Evolutionary conservation across 2,888 invertebrate genomes (phyloP), one percentile per base, ranked within the genome.

Genomic region (Brachypterus glaber): DNA sequence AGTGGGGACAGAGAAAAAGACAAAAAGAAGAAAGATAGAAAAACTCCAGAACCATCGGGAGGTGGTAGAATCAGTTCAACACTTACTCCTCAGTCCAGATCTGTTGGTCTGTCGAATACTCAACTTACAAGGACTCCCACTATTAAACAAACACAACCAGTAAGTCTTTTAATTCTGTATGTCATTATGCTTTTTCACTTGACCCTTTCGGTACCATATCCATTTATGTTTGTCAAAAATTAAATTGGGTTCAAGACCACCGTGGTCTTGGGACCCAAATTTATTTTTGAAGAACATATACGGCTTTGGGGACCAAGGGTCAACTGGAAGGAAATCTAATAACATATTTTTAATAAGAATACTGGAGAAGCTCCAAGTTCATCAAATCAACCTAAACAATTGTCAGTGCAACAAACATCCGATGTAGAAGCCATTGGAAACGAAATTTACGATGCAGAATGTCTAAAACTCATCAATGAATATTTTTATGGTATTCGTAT

Each of bases 401-500:
- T 85, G 69, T 83, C 87, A 0, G 77, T 83, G 0, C 67, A 78
- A 0, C 72, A 78, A 0, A 79, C 81, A 5, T 79, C 78, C 0
- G 75, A 79, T 1, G 78, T 88, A 0, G 88, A 88, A 58, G 74
- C 84, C 0, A 79, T 87, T 3, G 88, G 88, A 44, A 82, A 88
- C 53, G 90, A 91, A 65, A 81, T 89, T 48, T 90, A 82, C 53
- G 91, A 92, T 57, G 72, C 77, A 0, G 89, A 90, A 45, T 91
- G 90, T 51, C 68, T 93, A 44, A 87, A 85, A 53, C 70, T 91
- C 29, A 92, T 98, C 59, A 95, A 98, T 59, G 98, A 98, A 63
- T 99, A 96, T 67, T 97, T 95, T 66, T 99, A 93, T 59, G 85
- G 85, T 4, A 76, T 76, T 42, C 72, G 85, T 44, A 85, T 95